Base-by-base conservation (phyloP, 2,797 vertebrate species). In the Eutrigla gurnardus region DNA sequence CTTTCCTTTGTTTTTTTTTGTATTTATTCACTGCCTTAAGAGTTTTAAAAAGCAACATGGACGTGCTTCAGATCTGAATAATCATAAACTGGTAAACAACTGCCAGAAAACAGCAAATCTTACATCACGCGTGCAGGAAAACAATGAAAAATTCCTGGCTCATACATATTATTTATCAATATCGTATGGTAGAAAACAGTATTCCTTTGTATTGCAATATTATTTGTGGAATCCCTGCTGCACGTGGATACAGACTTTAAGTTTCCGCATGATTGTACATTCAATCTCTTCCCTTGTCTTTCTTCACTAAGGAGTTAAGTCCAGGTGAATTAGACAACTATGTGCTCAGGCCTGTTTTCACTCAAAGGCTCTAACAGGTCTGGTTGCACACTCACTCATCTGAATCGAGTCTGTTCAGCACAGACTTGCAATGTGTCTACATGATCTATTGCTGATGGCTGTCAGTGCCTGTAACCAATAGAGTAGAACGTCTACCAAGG, bases 291-390 rank as follows among this genome's bases (percentile, higher is more conserved):
- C 9, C 15, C 65, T 74, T 35, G 17, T 57, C 65, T 32, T 12
- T 18, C 46, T 17, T 70, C 64, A 32, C 63, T 15, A 2, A 63
- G 61, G 47, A 58, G 57, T 14, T 25, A 32, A 57, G 39, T 63
- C 18, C 49, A 76, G 52, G 58, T 63, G 53, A 64, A 63, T 73
- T 47, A 52, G 49, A 35, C 63, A 75, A 40, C 37, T 49, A 71
- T 83, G 69, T 70, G 55, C 55, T 70, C 69, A 6, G 54, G 50
- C 61, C 69, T 57, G 81, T 65, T 76, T 71, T 50, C 68, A 65
- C 40, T 37, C 53, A 61, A 25, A 47, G 14, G 11, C 53, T 40
- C 7, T 5, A 63, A 62, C 70, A 54, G 40, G 45, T 74, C 49
- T n/a, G 36, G 49, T 43, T 52, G 45, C 59, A 57, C 33, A 18